Conservation (phyloP, 2,113 vertebrate genomes). For the Nannobrachium achirus region DNA sequence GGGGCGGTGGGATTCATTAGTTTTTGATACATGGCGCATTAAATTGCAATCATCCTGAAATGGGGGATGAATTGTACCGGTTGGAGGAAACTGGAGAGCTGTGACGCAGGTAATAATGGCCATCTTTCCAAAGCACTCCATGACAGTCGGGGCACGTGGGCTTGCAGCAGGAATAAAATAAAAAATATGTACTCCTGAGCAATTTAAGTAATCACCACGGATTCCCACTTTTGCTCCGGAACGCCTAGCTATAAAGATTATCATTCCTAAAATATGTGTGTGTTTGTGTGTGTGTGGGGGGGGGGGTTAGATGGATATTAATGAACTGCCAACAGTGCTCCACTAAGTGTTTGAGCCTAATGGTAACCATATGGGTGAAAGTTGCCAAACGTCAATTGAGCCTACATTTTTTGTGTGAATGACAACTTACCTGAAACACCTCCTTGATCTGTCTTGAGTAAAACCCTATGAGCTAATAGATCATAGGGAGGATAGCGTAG, state of each 20-base stretch:
- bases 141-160: neutral
- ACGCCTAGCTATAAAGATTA: slow-evolving; percentile 52
- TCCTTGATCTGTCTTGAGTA: too few species aligned
- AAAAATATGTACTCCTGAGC: slow-evolving; percentile 38
- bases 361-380: too few species aligned
- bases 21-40: neutral
- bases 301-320: neutral
- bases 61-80: slow-evolving; percentile 29
- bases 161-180: neutral
- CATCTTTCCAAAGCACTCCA: slow-evolving; percentile 10
- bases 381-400: too few species aligned
- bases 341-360: neutral
- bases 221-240: slow-evolving; percentile 41
- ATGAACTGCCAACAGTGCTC: neutral
- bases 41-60: slow-evolving; percentile 31
- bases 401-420: too few species aligned
- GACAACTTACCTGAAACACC: too few species aligned
- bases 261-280: slow-evolving; percentile 20
- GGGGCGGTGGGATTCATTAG: neutral
- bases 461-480: too few species aligned
- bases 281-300: slow-evolving; percentile 23
- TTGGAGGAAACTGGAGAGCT: neutral
- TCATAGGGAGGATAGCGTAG: too few species aligned
- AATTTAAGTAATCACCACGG: slow-evolving; percentile 25
- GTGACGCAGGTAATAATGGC: slow-evolving; percentile 5